Evolutionary conservation across 2,888 invertebrate genomes (phyloP).

Genomic region (Brenthis ino): DNA sequence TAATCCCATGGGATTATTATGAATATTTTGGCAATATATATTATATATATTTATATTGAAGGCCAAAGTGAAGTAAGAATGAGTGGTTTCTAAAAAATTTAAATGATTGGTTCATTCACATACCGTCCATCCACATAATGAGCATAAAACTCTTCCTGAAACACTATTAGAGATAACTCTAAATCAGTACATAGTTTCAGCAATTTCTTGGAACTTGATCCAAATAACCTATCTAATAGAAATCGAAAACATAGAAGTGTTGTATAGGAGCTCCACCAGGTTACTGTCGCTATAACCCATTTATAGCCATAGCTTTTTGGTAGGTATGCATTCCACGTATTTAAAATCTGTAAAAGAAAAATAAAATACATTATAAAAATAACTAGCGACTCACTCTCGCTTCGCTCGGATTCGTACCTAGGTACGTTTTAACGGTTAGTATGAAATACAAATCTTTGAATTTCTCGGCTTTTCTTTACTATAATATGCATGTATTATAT

Average conservation of each 20-base stretch:
- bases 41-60: no score
- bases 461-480: no score
- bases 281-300: conserved; percentile 58
- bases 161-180: conserved; percentile 65
- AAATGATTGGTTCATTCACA: no score
- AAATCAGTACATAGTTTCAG: conserved; percentile 57
- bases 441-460: no score
- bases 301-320: conserved; percentile 59
- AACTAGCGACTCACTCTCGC: no score
- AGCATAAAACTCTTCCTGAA: conserved; percentile 68
- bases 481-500: no score
- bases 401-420: no score
- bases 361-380: not conserved
- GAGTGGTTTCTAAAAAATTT: no score
- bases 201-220: conserved; percentile 47
- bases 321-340: conserved; percentile 52
- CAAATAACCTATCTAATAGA: conserved; percentile 47
- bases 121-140: conserved; percentile 75
- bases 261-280: conserved; percentile 65
- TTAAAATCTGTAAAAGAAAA: conserved; percentile 50
- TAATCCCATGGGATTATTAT: no score
- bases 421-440: no score
- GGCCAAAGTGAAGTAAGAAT: not conserved
- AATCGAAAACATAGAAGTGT: conserved; percentile 48
- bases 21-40: no score